Evolutionary conservation across 1,140 invertebrate genomes (phyloP), one percentile per base, ranked within the genome.

Genomic region (Hirudo medicinalis): DNA sequence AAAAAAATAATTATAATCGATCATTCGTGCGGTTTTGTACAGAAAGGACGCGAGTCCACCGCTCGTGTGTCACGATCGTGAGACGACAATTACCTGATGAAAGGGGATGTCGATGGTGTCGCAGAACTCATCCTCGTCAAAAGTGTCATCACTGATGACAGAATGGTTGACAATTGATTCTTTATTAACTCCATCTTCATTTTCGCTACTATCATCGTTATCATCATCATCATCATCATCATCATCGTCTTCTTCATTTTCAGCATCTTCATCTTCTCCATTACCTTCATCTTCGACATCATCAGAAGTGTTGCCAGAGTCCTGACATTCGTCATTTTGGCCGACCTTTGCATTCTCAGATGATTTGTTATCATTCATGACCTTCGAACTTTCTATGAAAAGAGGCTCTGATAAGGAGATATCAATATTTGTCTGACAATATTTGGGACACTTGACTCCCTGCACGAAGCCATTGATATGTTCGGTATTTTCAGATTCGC

Each of bases 71-170:
- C n/a, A 49, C 13, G 11, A 11, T 11, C 43, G 1, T 8, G 11
- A 49, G 43, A 17, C 11, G 43, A 17, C 9, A 63, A 25, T 32
- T 32, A 63, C 57, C 57, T 25, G 57, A 0, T 63, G 22, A 22
- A 63, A 63, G 22, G 29, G 22, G 57, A 63, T 20, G 57, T 63
- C 57, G 29, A 13, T 22, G 8, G 57, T 63, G 29, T 63, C 57
- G 20, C 57, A 63, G 57, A 63, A 63, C 17, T 63, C 57, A 22
- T 63, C 57, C 22, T 63, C 57, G 29, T 63, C 57, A 63, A 25
- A 63, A 9, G 22, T 32, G 29, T 49, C 43, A 9, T 49, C 43
- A 13, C 43, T 49, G 43, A 49, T 17, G 11, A 17, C 1, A 9
- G 43, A 49, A 15, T 49, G 43, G 13, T 49, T 49, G 43, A 49